phyloP scores from a whole-genome alignment of 2,797 vertebrate genomes.

The Loris lydekkerianus region DNA sequence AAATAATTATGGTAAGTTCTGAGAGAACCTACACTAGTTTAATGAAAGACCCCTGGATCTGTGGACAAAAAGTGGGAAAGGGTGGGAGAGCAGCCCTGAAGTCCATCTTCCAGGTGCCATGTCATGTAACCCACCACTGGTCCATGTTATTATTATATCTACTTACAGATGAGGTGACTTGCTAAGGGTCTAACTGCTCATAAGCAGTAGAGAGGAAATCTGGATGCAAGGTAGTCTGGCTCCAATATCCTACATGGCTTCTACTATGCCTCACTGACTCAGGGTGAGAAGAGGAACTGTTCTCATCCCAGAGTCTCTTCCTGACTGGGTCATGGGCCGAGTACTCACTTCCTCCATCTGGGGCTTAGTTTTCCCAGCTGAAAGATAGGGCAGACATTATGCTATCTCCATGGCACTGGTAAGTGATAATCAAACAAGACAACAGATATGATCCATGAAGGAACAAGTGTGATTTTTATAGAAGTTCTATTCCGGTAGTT shows the following conservation, averaged over 20 bases:
- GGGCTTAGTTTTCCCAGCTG: neutral
- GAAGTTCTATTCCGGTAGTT: neutral
- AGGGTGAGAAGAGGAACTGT: neutral
- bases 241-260: rapidly evolving
- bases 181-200: neutral
- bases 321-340: neutral
- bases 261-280: neutral
- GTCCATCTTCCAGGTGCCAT: neutral
- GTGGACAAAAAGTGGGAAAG: neutral
- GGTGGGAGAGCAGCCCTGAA: neutral
- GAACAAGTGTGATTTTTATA: neutral
- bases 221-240: neutral
- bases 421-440: neutral
- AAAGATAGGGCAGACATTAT: neutral
- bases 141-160: rapidly evolving
- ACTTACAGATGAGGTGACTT: neutral
- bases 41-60: neutral
- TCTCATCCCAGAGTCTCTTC: neutral
- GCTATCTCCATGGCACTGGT: neutral
- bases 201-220: rapidly evolving
- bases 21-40: neutral
- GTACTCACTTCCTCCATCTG: neutral
- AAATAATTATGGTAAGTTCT: neutral
- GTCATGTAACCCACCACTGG: too few relatives aligned
- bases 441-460: rapidly evolving